These are phyloP conservation scores for Zaprionus tsacasi DNA, from an alignment of 1,140 invertebrate species.

Conservation along the genomic window DNA sequence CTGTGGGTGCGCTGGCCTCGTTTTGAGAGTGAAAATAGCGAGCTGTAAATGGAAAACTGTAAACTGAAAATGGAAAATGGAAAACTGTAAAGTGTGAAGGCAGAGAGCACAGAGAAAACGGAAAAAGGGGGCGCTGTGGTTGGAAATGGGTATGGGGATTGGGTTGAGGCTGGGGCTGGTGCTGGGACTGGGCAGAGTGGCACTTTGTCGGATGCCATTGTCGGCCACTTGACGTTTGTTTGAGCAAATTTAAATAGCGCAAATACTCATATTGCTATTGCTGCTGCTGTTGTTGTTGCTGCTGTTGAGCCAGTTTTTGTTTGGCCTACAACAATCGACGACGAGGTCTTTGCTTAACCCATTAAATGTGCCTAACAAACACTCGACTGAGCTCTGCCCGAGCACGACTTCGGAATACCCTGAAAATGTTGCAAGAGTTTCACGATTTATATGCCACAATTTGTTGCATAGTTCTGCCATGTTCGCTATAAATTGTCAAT, in stretches of 20 bases:
- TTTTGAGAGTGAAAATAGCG: neutral
- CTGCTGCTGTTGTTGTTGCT: conserved; percentile 20
- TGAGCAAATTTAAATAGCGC: conserved; percentile 75
- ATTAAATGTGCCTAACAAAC: conserved; percentile 43
- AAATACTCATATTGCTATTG: conserved; percentile 60
- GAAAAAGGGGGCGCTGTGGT: neutral
- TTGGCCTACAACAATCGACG: conserved; percentile 73
- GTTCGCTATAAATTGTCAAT: neutral
- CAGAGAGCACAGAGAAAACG: neutral
- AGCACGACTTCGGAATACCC: neutral
- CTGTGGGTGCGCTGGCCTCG: conserved; percentile 16
- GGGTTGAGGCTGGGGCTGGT: neutral
- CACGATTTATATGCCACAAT: neutral
- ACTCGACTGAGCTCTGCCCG: conserved; percentile 4
- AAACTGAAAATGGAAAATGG: conserved; percentile 6
- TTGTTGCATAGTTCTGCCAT: neutral
- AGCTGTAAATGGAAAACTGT: conserved; percentile 2
- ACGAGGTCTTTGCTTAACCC: conserved; percentile 52
- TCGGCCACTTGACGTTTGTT: conserved; percentile 71
- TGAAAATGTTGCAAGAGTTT: neutral
- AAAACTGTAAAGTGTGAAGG: conserved; percentile 1
- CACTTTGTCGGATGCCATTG: conserved; percentile 65
- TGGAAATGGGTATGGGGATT: neutral
- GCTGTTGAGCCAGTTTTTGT: conserved; percentile 70
- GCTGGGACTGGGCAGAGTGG: conserved; percentile 51